Conservation (phyloP, 2,888 invertebrate genomes). For the Eristalis intricaria region DNA sequence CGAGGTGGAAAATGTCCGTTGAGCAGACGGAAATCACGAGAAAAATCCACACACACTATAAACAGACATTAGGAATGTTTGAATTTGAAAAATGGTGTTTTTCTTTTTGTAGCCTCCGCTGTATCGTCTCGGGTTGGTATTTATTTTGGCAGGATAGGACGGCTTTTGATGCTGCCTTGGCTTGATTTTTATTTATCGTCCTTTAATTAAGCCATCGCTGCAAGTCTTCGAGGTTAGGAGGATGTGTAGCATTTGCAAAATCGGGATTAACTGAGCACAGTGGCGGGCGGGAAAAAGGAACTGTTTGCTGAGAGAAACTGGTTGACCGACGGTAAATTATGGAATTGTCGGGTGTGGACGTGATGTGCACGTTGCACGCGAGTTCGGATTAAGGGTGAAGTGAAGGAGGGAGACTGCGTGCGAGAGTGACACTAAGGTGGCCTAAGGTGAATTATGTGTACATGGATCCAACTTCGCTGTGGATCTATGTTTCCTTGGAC, state of each 20-base stretch:
- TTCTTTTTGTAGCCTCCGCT: background rate
- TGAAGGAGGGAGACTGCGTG: background rate
- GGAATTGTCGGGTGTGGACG: background rate
- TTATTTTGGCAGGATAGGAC: constrained; percentile 10
- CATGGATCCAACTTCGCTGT: background rate
- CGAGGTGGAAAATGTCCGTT: background rate
- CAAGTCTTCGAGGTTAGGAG: constrained; percentile 33
- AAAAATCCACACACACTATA: background rate
- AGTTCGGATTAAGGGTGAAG: constrained; percentile 4
- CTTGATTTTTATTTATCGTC: constrained; percentile 20
- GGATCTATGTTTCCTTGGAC: background rate
- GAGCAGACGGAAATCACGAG: constrained; percentile 3
- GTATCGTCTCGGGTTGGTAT: constrained; percentile 8
- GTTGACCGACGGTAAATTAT: constrained; percentile 32
- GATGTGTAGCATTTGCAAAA: constrained; percentile 16
- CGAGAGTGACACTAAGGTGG: background rate
- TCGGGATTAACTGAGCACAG: constrained; percentile 18
- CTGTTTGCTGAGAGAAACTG: background rate
- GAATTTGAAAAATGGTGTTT: background rate
- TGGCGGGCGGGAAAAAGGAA: background rate
- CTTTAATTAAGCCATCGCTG: constrained; percentile 14
- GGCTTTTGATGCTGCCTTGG: constrained; percentile 11
- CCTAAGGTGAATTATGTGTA: constrained; percentile 19
- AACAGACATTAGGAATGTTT: background rate
- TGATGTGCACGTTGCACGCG: constrained; percentile 18